Evolutionary conservation across 2,797 vertebrate species (phyloP).

Genomic region (Coccyzus lansbergi): DNA sequence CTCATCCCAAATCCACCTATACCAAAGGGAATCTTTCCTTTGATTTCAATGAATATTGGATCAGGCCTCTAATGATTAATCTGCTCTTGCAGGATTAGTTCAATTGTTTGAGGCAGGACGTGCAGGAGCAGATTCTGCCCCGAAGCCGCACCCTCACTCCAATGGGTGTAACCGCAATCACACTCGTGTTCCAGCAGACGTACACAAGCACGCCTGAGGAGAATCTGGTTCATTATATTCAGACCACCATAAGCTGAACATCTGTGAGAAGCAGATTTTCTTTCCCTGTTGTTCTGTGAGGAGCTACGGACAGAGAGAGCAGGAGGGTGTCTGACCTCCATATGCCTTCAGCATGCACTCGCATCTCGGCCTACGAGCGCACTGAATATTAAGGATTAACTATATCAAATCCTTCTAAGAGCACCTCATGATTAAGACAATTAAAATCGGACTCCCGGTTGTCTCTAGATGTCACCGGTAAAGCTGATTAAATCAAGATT

Average conservation of each 20-base stretch:
- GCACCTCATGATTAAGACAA: conserved; percentile 34
- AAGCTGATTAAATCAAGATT: conserved; percentile 22
- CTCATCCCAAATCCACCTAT: not conserved
- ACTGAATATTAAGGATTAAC: conserved; percentile 8
- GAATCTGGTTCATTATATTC: not conserved
- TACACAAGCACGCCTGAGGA: not conserved
- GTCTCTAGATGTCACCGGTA: not conserved
- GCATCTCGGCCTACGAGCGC: not conserved
- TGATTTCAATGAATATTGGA: not conserved
- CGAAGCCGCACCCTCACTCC: not conserved
- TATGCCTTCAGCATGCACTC: not conserved
- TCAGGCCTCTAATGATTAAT: not conserved
- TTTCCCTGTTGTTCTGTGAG: not conserved
- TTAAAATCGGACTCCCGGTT: conserved; percentile 20
- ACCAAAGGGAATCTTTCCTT: not conserved
- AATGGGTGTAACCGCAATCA: rapidly evolving
- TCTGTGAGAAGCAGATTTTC: conserved; percentile 44
- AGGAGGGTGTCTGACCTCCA: not conserved
- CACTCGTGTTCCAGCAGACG: not conserved
- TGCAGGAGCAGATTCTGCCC: not conserved
- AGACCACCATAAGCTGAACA: not conserved
- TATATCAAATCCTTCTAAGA: conserved; percentile 25
- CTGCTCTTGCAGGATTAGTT: not conserved
- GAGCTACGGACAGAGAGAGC: conserved; percentile 11
- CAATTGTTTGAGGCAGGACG: not conserved